These are phyloP conservation scores for Tolypeutes matacus DNA, from an alignment of 2,797 vertebrate species.

Conservation along the genomic window DNA sequence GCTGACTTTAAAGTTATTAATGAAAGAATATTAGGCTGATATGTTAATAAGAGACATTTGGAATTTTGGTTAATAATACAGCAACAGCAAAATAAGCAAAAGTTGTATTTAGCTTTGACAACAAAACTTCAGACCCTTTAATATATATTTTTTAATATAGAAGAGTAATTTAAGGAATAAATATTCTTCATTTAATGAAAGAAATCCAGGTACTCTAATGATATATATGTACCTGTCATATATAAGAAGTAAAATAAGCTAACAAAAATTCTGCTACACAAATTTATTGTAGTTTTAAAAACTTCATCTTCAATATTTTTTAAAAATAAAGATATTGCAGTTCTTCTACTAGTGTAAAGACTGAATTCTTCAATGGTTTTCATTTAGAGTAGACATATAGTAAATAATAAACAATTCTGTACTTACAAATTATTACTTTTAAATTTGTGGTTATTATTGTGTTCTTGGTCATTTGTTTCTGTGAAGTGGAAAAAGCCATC, in stretches of 20 bases:
- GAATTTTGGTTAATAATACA: conserved; percentile 79
- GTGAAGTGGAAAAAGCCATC: conserved; percentile 8
- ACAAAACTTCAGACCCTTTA: conserved; percentile 84
- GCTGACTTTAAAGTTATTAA: conserved; percentile 55
- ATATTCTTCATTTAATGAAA: conserved; percentile 86
- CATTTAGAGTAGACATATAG: neutral
- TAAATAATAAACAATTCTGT: conserved; percentile 47
- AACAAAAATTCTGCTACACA: conserved; percentile 75
- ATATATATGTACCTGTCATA: conserved; percentile 77
- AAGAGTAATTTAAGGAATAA: conserved; percentile 87
- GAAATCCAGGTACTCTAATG: conserved; percentile 82
- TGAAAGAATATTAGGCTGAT: conserved; percentile 72
- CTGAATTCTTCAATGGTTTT: conserved; percentile 61
- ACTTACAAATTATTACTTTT: neutral
- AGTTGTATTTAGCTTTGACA: conserved; percentile 85
- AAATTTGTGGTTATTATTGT: neutral
- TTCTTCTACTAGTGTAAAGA: conserved; percentile 85
- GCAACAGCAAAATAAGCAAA: conserved; percentile 85
- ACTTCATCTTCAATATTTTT: conserved; percentile 50
- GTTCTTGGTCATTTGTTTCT: conserved; percentile 37
- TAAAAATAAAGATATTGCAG: conserved; percentile 50
- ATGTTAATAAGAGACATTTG: conserved; percentile 83
- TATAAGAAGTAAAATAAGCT: conserved; percentile 83
- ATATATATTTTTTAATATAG: conserved; percentile 92
- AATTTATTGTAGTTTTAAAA: conserved; percentile 64